These are phyloP conservation scores for Atta texana DNA, from an alignment of 1,140 invertebrate genomes.

Conservation along the genomic window DNA sequence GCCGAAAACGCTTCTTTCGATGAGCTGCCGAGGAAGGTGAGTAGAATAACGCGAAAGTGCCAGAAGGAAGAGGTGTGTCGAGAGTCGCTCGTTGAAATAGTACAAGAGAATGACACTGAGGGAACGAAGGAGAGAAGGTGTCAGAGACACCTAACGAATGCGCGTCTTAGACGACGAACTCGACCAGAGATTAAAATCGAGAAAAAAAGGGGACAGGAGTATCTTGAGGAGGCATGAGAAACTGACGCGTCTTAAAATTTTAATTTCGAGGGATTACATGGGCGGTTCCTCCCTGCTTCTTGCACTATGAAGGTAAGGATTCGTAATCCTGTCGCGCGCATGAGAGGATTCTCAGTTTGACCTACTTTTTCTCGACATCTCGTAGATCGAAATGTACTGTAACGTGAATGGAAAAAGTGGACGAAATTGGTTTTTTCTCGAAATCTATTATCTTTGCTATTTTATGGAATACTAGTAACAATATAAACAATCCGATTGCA, in stretches of 20 bases:
- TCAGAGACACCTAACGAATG: conserved; percentile 37
- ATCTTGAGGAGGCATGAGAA: neutral
- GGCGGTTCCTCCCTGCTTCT: conserved; percentile 8
- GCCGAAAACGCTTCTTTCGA: conserved; percentile 8
- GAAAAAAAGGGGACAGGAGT: neutral
- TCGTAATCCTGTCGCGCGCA: conserved; percentile 38
- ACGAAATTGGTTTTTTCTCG: neutral
- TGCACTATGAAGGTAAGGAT: conserved; percentile 9
- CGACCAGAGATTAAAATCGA: conserved; percentile 28
- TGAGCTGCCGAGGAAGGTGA: neutral
- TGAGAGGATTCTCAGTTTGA: neutral
- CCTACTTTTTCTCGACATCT: conserved; percentile 34
- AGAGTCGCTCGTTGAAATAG: conserved; percentile 23
- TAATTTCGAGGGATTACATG: conserved; percentile 47
- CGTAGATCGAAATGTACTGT: conserved; percentile 22
- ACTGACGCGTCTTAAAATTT: conserved; percentile 60
- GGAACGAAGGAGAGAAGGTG: conserved; percentile 13
- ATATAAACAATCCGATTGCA: conserved; percentile 19
- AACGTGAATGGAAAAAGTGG: neutral
- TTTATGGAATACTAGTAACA: conserved; percentile 6
- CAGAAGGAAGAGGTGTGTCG: neutral
- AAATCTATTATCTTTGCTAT: conserved; percentile 34
- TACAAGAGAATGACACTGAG: conserved; percentile 38
- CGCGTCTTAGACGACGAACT: conserved; percentile 17
- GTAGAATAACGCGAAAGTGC: neutral